Evolutionary conservation across 2,113 vertebrate genomes (phyloP), one percentile per base, ranked within the genome.

Genomic region (Mus musculus): DNA sequence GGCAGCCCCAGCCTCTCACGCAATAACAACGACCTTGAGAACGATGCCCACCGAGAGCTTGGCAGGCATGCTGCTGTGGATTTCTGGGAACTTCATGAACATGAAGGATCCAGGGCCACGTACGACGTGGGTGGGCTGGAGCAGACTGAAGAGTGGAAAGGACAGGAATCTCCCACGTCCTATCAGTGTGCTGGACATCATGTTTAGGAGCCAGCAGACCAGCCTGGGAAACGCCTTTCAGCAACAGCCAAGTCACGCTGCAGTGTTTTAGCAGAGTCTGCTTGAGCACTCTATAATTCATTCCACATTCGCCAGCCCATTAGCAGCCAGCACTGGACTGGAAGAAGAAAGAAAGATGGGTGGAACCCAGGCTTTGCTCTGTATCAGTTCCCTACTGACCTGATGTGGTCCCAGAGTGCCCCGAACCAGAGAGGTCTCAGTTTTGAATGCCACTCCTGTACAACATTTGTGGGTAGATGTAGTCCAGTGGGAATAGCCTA

Each of bases 161-260:
- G 67, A 3, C 8, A 14, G 54, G n/a, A 26, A 46, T 22, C 73
- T 6, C 54, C 33, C 46, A 24, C 52, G 4, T 81, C 33, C 33
- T n/a, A 1, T 8, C 24, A 54, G 87, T 54, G 9, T 46, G 52
- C 49, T 49, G 1, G 10, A 80, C 67, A 67, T 11, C 33, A 49
- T 30, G 61, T 28, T 56, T 69, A 46, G 94, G 36, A 93, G 63
- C 5, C 80, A 94, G 69, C 67, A 87, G 93, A 56, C 14, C 5
- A 52, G 67, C 54, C 33, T 94, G 89, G 63, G 82, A 89, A 88
- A 78, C 16, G 26, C n/a, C 46, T 76, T 5, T 67, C 88, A 88
- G 49, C 19, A 4, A 11, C 13, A 9, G 30, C 19, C 80, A 91
- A 89, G 63, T 59, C 63, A 54, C 16, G 1, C 49, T 54, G 73